Base-by-base conservation (phyloP, 2,797 vertebrate genomes). In the Myripristis murdjan region DNA sequence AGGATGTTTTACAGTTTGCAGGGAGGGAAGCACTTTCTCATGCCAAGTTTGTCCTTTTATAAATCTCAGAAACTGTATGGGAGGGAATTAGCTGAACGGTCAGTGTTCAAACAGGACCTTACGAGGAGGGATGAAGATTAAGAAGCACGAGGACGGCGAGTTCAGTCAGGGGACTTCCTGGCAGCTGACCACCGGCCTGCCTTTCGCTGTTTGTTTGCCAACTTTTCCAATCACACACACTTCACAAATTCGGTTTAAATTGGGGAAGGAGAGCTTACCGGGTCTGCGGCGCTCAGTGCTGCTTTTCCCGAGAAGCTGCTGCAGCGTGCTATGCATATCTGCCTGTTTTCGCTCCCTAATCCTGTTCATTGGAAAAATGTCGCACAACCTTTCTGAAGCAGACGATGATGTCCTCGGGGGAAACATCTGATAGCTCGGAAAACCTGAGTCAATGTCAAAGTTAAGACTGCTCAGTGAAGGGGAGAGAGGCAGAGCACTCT, bases 391-490 rank as follows among this genome's bases (percentile, higher is more conserved):
- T 64, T 77, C 24, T 44, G 58, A 70, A 60, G 16, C 60, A 67
- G 70, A 74, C 33, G 18, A 3, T 1, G 55, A 65, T 71, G 62
- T 62, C 64, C 77, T 74, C 67, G 26, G 58, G 60, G 64, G 59
- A 70, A 75, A 65, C 62, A 75, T 82, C 60, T 68, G 77, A 79
- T 64, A 48, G 54, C 39, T 61, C 37, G 5, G 23, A 64, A 80
- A 77, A 46, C 55, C 55, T 11, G 37, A 74, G 70, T 84, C 64
- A 59, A 39, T 81, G 74, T 89, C 73, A 84, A 80, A 64, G 70
- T 81, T 74, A 65, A 63, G 37, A 46, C 37, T 1, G 0, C 68
- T 73, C 28, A 35, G 23, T 39, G 51, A 61, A 70, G 67, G 48
- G 64, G 47, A 77, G 49, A 28, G 67, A 64, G 56, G 55, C 41